Evolutionary conservation across 2,113 vertebrate genomes (phyloP), one percentile per base, ranked within the genome.

Genomic region (Corythoichthys intestinalis): DNA sequence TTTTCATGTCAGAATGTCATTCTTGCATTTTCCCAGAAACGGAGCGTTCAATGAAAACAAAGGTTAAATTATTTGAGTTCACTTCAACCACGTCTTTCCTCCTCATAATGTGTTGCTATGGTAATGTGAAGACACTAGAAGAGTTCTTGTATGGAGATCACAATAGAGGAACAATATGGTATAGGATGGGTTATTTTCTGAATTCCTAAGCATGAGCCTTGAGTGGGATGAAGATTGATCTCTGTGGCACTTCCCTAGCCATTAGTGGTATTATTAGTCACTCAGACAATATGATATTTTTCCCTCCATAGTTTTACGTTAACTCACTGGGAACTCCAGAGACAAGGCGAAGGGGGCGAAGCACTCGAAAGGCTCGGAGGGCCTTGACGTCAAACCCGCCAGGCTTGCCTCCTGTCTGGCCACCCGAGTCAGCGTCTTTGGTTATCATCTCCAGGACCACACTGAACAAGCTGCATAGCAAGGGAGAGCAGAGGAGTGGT

Each of bases 321-420:
- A 37, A 87, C 88, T 90, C 73, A 91, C 97, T 99, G 93, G 97
- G 97, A 85, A 99, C 97, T 93, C 97, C 97, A 82, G 97, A 99
- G 83, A 99, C 97, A 69, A 99, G 96, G 84, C 97, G 95, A 70
- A 99, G 96, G 80, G 97, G 97, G 79, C 97, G 92, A 73, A 99
- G 75, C 72, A 99, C 97, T 74, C 97, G 93, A 86, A 99, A 98
- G 78, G 97, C 97, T 92, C 97, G 90, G 67, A 99, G 95, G 85
- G 97, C 97, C 90, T 99, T 99, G 88, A 98, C 97, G 81, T 99
- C 97, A 86, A 99, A 99, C 75, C 96, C 96, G 56, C 96, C 97
- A 56, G 96, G 93, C 90, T 99, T 98, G 73, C 96, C 96, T 80
- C 95, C 92, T 2, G 95, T 94, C 88, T 96, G 95, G 70, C 93